Percentiles rank a stretch among this genome's conserved stretches.
Conservation (phyloP, 2,797 vertebrate species). For the Pangasius djambal region DNA sequence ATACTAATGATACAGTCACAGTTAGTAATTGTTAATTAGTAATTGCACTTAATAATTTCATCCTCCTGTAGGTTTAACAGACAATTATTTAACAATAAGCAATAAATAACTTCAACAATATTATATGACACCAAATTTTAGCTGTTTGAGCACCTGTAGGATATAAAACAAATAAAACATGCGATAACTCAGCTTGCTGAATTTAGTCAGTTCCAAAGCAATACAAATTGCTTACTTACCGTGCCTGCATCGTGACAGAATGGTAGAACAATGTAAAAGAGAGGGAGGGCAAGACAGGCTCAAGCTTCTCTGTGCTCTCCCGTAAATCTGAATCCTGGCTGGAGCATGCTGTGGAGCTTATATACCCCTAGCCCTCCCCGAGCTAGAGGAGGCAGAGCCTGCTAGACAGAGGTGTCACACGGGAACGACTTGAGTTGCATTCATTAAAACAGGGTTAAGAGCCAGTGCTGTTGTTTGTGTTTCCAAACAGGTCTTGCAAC, state of each 20-base stretch:
- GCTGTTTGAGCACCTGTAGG: not conserved
- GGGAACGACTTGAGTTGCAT: conserved; percentile 55
- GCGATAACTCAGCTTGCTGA: not conserved
- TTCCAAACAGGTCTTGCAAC: conserved; percentile 55
- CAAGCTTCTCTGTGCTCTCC: conserved; percentile 46
- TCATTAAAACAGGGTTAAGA: conserved; percentile 65
- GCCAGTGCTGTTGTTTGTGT: conserved; percentile 56
- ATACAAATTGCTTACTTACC: conserved; percentile 54
- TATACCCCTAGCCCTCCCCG: conserved; percentile 54
- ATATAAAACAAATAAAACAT: not conserved
- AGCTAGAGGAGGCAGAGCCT: conserved; percentile 51
- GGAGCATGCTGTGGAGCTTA: conserved; percentile 53
- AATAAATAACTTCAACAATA: not conserved
- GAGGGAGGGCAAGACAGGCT: conserved; percentile 39
- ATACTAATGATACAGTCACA: not conserved
- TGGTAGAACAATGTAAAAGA: conserved; percentile 6
- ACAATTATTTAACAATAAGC: not conserved
- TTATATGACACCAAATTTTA: not conserved
- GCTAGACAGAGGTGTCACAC: conserved; percentile 51
- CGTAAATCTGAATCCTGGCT: conserved; percentile 55
- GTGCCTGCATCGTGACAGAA: conserved; percentile 54
- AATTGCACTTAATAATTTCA: not conserved
- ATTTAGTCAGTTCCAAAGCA: not conserved
- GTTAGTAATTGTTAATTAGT: no score
- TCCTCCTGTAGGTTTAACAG: no score